These are phyloP conservation scores for Chlorops oryzae DNA, from an alignment of 1,140 invertebrate genomes.

Conservation along the genomic window DNA sequence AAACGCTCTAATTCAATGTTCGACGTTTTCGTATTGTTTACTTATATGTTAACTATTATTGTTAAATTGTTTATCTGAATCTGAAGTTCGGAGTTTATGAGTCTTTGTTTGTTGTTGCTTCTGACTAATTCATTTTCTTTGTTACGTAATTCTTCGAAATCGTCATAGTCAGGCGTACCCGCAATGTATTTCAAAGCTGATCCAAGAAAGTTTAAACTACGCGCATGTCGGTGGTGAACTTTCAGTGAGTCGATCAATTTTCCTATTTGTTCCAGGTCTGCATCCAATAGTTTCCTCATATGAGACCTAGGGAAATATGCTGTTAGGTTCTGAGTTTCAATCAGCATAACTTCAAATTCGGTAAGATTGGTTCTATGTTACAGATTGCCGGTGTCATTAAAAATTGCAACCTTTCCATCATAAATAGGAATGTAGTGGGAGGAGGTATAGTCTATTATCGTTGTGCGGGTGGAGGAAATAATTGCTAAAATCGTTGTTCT, in stretches of 20 bases:
- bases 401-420: not conserved
- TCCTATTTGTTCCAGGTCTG: not conserved
- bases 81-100: conserved; percentile 2
- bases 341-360: not conserved
- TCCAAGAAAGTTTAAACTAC: conserved; percentile 9
- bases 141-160: conserved; percentile 3
- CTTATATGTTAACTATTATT: not conserved
- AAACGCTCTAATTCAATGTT: not conserved
- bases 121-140: conserved; percentile 1
- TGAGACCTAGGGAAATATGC: conserved; percentile 7
- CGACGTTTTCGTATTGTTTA: not conserved
- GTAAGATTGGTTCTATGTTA: conserved; percentile 2
- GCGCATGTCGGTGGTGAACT: conserved; percentile 4
- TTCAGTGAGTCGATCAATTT: conserved; percentile 4
- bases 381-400: not conserved
- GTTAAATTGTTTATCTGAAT: conserved; percentile 4
- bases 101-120: conserved; percentile 1
- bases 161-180: conserved; percentile 6
- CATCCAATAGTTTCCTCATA: conserved; percentile 1
- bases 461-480: not conserved
- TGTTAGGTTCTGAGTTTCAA: not conserved
- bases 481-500: not conserved
- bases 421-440: conserved; percentile 12
- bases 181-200: conserved; percentile 8
- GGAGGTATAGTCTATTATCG: conserved; percentile 18